These are phyloP conservation scores for Prochilodus magdalenae DNA, from an alignment of 2,113 vertebrate species.

Conservation along the genomic window DNA sequence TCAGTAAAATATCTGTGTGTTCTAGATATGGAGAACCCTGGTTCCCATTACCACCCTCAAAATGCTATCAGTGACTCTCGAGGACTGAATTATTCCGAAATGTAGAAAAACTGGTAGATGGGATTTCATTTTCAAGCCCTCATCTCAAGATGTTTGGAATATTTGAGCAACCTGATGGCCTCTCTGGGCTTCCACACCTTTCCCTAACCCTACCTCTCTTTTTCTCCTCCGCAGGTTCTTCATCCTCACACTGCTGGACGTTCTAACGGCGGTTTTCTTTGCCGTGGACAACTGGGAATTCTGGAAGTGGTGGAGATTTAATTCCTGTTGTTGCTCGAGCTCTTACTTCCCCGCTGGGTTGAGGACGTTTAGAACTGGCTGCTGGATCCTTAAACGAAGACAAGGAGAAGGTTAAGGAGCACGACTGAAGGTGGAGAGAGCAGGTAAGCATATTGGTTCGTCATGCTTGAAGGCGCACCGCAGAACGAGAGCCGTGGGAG, in stretches of 20 bases:
- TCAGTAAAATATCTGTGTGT: no score
- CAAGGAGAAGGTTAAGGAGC: background rate
- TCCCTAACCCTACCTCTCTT: conserved; percentile 5
- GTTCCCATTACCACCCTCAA: no score
- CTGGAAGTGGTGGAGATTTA: background rate
- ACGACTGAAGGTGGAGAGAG: background rate
- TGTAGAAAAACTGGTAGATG: no score
- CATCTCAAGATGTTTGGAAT: no score
- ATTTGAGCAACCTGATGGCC: no score
- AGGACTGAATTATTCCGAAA: no score
- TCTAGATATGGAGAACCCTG: no score
- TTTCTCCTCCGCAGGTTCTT: background rate
- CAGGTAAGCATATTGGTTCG: background rate
- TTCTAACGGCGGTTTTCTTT: background rate
- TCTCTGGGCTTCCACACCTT: background rate
- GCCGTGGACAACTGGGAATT: background rate
- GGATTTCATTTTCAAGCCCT: no score
- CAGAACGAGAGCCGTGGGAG: no score
- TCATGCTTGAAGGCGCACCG: no score
- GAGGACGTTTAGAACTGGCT: background rate
- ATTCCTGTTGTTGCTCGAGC: background rate
- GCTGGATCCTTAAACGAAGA: background rate
- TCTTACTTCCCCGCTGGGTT: background rate
- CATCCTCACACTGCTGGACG: background rate
- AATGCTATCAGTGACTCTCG: no score